phyloP scores from a whole-genome alignment of 2,888 invertebrate species.

The Lottia scabra region DNA sequence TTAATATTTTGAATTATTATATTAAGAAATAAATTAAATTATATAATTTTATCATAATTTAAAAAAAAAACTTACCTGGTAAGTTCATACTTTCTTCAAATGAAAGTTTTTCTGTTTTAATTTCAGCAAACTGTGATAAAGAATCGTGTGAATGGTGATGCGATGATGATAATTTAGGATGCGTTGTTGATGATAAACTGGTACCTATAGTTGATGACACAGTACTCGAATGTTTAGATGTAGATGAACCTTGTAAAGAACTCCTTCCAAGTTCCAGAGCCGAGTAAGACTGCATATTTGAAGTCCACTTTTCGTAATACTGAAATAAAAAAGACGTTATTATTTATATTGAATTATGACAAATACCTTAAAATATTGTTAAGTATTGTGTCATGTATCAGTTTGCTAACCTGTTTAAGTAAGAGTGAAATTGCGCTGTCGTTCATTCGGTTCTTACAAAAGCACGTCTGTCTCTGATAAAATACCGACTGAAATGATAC shows the following conservation, averaged over 20 bases:
- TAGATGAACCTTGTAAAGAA: neutral
- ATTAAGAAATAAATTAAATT: no score
- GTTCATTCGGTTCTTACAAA: neutral
- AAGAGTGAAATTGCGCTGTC: neutral
- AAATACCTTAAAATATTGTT: no score
- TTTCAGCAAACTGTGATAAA: neutral
- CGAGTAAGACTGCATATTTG: constrained; percentile 1
- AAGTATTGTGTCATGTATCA: neutral
- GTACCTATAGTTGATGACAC: neutral
- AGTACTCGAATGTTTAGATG: neutral
- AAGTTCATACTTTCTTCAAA: constrained; percentile 1
- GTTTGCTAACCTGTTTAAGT: neutral
- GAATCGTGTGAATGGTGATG: neutral
- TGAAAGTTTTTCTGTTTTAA: neutral
- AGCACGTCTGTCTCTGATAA: neutral
- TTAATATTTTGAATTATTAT: no score
- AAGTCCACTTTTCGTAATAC: neutral
- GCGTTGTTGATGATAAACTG: neutral
- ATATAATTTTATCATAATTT: neutral
- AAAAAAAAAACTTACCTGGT: neutral
- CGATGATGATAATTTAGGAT: neutral
- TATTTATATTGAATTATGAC: neutral
- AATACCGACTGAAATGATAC: neutral
- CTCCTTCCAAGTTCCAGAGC: neutral
- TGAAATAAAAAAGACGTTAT: neutral